Conservation (phyloP, 2,113 vertebrate genomes). For the Athene cunicularia region DNA sequence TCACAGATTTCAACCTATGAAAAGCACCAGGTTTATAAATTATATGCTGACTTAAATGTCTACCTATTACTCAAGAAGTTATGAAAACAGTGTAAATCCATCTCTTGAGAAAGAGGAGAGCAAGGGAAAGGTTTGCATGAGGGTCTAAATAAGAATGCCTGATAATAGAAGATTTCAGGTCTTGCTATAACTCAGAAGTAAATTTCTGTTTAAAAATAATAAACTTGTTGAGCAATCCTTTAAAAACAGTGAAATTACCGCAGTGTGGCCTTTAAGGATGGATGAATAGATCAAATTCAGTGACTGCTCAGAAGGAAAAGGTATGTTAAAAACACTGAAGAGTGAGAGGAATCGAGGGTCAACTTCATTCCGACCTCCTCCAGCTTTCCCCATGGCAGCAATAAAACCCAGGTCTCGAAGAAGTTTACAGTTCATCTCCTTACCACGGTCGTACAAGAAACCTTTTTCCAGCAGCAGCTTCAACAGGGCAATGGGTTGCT, state of each 20-base stretch:
- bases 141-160: background rate
- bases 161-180: background rate
- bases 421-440: slow-evolving; percentile 90
- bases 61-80: background rate
- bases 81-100: background rate
- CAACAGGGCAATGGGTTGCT: slow-evolving; percentile 93
- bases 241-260: slow-evolving; percentile 72
- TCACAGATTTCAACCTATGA: background rate
- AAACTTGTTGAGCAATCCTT: background rate
- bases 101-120: background rate
- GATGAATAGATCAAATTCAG: slow-evolving; percentile 89
- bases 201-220: background rate
- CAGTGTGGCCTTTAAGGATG: slow-evolving; percentile 90
- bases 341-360: slow-evolving; percentile 91
- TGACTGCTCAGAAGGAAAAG: slow-evolving; percentile 87
- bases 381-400: slow-evolving; percentile 95
- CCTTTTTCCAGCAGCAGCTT: slow-evolving; percentile 91
- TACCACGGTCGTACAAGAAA: slow-evolving; percentile 89
- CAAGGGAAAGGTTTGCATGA: background rate
- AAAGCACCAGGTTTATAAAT: background rate
- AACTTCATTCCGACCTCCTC: slow-evolving; percentile 94
- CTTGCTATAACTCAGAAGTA: background rate
- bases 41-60: background rate
- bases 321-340: slow-evolving; percentile 91
- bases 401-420: slow-evolving; percentile 91